A percentile compares a stretch with the other conserved stretches of the same genome.
Evolutionary conservation across 2,113 vertebrate genomes (phyloP).

Genomic region (Gasterosteus aculeatus): DNA sequence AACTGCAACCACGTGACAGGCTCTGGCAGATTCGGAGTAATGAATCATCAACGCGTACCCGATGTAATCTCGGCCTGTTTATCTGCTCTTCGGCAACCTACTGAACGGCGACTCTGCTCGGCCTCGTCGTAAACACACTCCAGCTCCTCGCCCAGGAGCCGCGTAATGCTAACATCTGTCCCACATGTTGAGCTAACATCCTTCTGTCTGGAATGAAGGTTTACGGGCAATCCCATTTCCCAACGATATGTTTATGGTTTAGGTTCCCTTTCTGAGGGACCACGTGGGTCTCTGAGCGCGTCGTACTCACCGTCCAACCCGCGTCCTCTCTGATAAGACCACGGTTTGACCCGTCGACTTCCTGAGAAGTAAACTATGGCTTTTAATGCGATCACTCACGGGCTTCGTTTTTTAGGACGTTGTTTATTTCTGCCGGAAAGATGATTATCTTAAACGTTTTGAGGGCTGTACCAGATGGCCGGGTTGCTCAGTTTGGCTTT

Average conservation of each 20-base stretch:
- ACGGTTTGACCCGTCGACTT: neutral
- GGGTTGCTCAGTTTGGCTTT: neutral
- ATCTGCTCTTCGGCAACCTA: neutral
- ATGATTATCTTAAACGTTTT: neutral
- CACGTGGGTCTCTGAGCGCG: too few relatives aligned
- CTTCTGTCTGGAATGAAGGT: neutral
- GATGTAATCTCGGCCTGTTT: constrained; percentile 1
- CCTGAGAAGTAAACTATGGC: neutral
- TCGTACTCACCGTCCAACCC: neutral
- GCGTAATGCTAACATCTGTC: neutral
- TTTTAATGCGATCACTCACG: neutral
- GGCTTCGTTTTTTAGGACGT: neutral
- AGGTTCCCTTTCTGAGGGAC: neutral
- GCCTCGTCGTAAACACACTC: neutral
- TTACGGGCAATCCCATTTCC: neutral
- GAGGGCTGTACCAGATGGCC: neutral
- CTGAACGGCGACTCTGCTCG: neutral
- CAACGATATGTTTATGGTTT: too few relatives aligned
- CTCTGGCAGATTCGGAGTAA: too few relatives aligned
- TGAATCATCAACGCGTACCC: neutral
- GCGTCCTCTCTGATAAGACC: neutral
- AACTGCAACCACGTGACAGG: constrained; percentile 8
- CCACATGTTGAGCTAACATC: neutral
- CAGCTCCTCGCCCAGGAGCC: neutral
- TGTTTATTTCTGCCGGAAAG: constrained; percentile 1